Conservation (phyloP, 1,140 invertebrate species). For the Conus betulinus region DNA sequence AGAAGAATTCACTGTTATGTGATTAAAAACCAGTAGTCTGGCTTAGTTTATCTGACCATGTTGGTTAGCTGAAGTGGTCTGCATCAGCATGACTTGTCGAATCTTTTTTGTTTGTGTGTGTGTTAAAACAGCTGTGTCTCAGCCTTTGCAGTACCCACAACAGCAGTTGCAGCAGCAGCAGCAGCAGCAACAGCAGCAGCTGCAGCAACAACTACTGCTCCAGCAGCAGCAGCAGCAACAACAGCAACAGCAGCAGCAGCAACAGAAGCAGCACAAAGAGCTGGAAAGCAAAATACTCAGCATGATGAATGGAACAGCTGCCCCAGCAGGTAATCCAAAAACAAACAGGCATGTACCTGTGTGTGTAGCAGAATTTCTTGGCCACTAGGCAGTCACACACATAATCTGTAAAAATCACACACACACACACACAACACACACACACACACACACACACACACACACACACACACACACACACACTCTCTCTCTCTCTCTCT, state of each 20-base stretch:
- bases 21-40: too few species aligned
- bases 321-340: neutral
- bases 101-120: conserved; percentile 28
- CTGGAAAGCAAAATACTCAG: conserved; percentile 90
- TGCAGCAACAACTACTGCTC: neutral
- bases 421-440: too few species aligned
- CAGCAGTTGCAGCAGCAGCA: conserved; percentile 14
- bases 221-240: conserved; percentile 26
- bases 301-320: conserved; percentile 76
- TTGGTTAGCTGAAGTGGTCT: too few species aligned
- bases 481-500: too few species aligned
- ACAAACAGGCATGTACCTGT: too few species aligned
- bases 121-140: neutral
- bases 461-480: too few species aligned
- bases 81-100: neutral
- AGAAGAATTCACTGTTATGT: too few species aligned
- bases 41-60: too few species aligned
- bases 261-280: conserved; percentile 80
- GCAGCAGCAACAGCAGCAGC: conserved; percentile 28
- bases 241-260: conserved; percentile 19
- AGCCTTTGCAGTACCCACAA: neutral
- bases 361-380: too few species aligned
- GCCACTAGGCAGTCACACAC: too few species aligned
- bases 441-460: too few species aligned
- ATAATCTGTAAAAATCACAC: too few species aligned